These are phyloP conservation scores for Orcinus orca DNA, from an alignment of 2,113 vertebrate species.

Conservation along the genomic window DNA sequence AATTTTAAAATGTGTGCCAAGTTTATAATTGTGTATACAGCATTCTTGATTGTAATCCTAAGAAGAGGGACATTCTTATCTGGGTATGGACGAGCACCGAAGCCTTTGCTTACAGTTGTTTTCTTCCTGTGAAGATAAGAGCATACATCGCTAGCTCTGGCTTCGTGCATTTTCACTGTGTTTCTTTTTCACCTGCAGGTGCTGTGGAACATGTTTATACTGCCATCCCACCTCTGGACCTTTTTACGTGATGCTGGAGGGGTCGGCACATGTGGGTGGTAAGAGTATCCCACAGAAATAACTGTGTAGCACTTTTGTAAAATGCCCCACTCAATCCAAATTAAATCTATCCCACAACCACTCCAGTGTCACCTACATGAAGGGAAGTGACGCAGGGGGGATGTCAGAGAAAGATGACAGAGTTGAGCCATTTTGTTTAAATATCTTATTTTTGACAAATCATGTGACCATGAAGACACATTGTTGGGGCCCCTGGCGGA, in stretches of 20 bases:
- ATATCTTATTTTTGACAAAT: neutral
- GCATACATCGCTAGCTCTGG: neutral
- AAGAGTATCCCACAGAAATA: neutral
- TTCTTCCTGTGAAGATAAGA: neutral
- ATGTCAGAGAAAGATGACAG: neutral
- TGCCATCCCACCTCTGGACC: neutral
- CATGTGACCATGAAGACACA: neutral
- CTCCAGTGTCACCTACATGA: neutral
- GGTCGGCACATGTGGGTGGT: rapidly evolving
- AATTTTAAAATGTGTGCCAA: neutral
- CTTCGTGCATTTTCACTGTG: neutral
- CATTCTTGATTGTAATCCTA: neutral
- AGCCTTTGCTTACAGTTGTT: neutral
- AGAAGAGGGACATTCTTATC: neutral
- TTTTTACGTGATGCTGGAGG: neutral
- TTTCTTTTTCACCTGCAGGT: neutral
- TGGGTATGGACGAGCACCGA: neutral
- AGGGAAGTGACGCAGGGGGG: neutral
- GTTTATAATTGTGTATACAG: neutral
- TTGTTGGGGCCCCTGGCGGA: neutral
- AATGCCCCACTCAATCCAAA: neutral
- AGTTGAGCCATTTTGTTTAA: neutral
- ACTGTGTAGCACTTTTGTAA: neutral
- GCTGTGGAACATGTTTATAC: neutral
- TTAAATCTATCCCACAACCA: no score